A percentile compares a stretch with the other conserved stretches of the same genome.
phyloP scores from a whole-genome alignment of 2,888 invertebrate species.

The Sylvicola fuscatus region DNA sequence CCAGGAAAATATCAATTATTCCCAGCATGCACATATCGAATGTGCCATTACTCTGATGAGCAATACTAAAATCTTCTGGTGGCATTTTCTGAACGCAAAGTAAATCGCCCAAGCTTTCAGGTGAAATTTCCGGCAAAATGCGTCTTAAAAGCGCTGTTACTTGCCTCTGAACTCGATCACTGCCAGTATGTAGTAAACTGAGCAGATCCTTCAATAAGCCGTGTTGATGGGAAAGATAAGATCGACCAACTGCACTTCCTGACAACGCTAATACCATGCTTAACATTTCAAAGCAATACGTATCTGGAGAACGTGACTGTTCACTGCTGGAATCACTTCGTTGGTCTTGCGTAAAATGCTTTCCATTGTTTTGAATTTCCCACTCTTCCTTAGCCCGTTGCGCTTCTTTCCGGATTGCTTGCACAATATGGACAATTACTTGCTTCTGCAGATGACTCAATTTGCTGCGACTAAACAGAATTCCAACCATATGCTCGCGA shows the following conservation, averaged over 20 bases:
- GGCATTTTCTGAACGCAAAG: conserved; percentile 50
- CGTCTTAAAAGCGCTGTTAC: conserved; percentile 69
- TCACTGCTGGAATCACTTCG: conserved; percentile 17
- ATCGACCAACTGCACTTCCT: conserved; percentile 76
- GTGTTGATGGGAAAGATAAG: conserved; percentile 76
- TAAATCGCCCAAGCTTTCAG: conserved; percentile 58
- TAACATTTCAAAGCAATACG: conserved; percentile 96
- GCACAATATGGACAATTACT: conserved; percentile 76
- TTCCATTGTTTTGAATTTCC: conserved; percentile 37
- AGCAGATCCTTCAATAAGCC: conserved; percentile 68
- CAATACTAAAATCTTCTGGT: conserved; percentile 55
- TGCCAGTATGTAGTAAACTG: conserved; percentile 77
- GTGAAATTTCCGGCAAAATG: conserved; percentile 77
- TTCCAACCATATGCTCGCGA: conserved; percentile 91
- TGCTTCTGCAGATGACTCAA: conserved; percentile 84
- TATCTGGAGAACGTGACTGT: conserved; percentile 34
- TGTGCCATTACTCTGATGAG: conserved; percentile 27
- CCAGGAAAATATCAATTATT: conserved; percentile 72
- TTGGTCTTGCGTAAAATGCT: conserved; percentile 15
- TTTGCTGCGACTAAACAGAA: conserved; percentile 83
- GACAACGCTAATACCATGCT: conserved; percentile 85
- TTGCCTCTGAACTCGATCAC: conserved; percentile 86
- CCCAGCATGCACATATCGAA: conserved; percentile 39
- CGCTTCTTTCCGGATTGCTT: conserved; percentile 79
- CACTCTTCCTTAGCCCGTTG: conserved; percentile 75